These are phyloP conservation scores for Cecidostiba fungosa DNA, from an alignment of 2,888 invertebrate species.

Conservation along the genomic window DNA sequence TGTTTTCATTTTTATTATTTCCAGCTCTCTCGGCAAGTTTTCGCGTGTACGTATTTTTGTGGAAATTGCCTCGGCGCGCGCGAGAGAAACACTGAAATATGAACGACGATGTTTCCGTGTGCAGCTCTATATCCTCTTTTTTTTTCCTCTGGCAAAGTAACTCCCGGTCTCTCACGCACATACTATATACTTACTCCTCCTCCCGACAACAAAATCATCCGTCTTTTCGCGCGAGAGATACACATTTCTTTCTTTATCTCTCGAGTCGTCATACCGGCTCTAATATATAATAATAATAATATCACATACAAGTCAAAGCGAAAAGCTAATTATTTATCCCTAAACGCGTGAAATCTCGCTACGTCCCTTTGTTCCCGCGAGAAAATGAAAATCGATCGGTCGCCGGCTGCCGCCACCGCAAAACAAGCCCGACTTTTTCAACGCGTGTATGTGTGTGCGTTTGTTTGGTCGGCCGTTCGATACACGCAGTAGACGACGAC, in stretches of 20 bases:
- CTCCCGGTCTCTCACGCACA: neutral
- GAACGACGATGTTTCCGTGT: constrained; percentile 34
- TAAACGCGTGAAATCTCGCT: neutral
- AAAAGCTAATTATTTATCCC: neutral
- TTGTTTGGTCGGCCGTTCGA: neutral
- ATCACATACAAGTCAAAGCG: neutral
- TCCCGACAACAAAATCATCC: constrained; percentile 21
- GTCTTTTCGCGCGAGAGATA: constrained; percentile 14
- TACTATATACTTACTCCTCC: too few species aligned
- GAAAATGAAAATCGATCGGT: constrained; percentile 59
- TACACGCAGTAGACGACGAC: neutral
- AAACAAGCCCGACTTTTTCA: constrained; percentile 42
- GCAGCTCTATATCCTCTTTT: neutral
- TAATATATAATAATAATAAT: neutral
- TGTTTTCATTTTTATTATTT: constrained; percentile 20
- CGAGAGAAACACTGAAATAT: constrained; percentile 51
- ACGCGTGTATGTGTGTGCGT: too few species aligned
- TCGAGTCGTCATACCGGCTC: neutral
- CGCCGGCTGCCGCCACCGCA: constrained; percentile 19
- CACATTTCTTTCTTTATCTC: constrained; percentile 10
- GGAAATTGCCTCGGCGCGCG: constrained; percentile 28
- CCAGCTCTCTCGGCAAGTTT: constrained; percentile 4
- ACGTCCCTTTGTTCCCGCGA: neutral
- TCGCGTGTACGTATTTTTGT: constrained; percentile 7
- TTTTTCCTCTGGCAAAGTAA: neutral